Evolutionary conservation across 2,888 invertebrate genomes (phyloP), one percentile per base, ranked within the genome.

Genomic region (Pseudoips prasinana): DNA sequence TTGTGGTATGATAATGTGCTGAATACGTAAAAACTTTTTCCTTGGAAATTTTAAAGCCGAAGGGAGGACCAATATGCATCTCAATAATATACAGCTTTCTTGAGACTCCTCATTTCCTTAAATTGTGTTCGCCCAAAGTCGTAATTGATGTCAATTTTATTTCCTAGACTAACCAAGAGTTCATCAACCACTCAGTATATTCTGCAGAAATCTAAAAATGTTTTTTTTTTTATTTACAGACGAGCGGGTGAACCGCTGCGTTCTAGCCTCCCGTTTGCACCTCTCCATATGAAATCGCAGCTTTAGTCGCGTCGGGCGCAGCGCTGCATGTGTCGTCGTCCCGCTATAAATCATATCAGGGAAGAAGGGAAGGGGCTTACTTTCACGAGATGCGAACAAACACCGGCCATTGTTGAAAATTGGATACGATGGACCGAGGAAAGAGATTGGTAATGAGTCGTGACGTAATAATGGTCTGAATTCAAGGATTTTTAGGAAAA

Each of bases 241-340:
- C 60, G 33, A 27, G 55, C 72, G 67, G 67, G 29, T 19, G 9
- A 58, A 63, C 42, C 58, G 68, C 54, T 10, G 63, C 73, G 66
- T 68, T 43, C 42, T 1, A 36, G n/a, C 39, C 61, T 76, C 67
- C 38, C 46, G 76, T 75, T 4, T 71, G 56, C 28, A 9, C 20
- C 3, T 27, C 43, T 2, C 41, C 25, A 39, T 55, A 58, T 57
- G 39, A 70, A 76, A 73, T 74, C 78, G 77, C 81, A 75, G 76
- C 74, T 80, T 73, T 72, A 72, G 72, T 55, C 73, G 67, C 76
- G 71, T 61, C 66, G 69, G 65, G 73, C 79, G 77, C 82, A 78
- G 69, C 82, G 81, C 81, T 85, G 87, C 85, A 86, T 84, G 86
- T 87, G 87, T 85, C 85, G 81, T 78, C 72, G 70, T 73, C 68